Base-by-base conservation (phyloP, 2,888 invertebrate species). In the Stictocephala bisonia region DNA sequence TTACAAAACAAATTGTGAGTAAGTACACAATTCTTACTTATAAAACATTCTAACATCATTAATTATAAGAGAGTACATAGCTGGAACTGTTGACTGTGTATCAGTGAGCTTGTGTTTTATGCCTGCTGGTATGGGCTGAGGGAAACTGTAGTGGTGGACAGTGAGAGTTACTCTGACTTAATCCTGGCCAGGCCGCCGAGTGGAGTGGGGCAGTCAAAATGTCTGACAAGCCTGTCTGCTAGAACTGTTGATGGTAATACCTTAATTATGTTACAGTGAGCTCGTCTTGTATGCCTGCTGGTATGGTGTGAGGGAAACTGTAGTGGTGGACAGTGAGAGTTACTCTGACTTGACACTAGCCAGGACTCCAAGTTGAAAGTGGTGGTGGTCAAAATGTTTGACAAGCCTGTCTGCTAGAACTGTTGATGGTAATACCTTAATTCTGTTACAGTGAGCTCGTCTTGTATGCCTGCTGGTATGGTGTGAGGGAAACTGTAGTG, bases 261-360 rank as follows among this genome's bases (percentile, higher is more conserved):
- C 41, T 22, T 70, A 56, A 27, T 67, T 70, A 74, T 35, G 56
- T 81, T 78, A 24, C 77, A 91, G 91, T 68, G 90, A 92, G 83
- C 87, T 96, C 26, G 85, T 90, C 75, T 84, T 96, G 15, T 91
- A 92, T 82, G 90, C 94, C 50, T 93, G 92, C 24, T 98, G 97
- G 97, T 93, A 93, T 0, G 89, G 91, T 81, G 87, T 97, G 77
- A 89, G 92, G 1, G 97, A 96, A 83, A 91, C 93, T 82, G 89
- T 93, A 73, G 90, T 96, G 26, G 90, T 95, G 1, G 98, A 99
- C 82, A 94, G 93, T 76, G 93, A 94, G 78, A 90, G 90, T 76
- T 94, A 93, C 83, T 91, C 94, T 20, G 96, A 97, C 83, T 91
- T 98, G 80, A n/a, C n/a, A n/a, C n/a, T n/a, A n/a, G n/a, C n/a